Conservation (phyloP, 2,113 vertebrate genomes). For the Sander lucioperca region DNA sequence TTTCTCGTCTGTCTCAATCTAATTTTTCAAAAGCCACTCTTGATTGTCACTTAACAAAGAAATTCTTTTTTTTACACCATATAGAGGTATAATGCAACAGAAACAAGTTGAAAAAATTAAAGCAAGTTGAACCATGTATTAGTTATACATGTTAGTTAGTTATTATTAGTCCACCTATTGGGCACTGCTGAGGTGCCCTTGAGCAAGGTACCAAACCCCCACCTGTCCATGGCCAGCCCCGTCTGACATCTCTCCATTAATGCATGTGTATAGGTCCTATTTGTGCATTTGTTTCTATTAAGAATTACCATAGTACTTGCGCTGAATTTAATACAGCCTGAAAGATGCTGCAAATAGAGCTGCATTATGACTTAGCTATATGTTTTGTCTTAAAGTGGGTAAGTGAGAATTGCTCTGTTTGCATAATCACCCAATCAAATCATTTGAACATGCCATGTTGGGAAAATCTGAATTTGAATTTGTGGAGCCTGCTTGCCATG, state of each 20-base stretch:
- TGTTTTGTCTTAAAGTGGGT: neutral
- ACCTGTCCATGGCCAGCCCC: too few relatives aligned
- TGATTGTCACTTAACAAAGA: conserved; percentile 56
- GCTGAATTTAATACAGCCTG: neutral
- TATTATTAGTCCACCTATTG: too few relatives aligned
- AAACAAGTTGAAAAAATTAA: neutral
- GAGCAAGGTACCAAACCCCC: too few relatives aligned
- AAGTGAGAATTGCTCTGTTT: neutral
- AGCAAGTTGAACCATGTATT: neutral
- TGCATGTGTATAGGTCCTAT: too few relatives aligned
- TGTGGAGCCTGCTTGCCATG: neutral
- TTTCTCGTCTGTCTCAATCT: conserved; percentile 31
- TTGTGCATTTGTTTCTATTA: too few relatives aligned
- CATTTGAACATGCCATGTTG: neutral
- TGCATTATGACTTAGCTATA: neutral
- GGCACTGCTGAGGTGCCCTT: too few relatives aligned
- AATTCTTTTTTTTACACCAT: conserved; percentile 8
- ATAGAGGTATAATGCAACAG: neutral
- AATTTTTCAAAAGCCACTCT: conserved; percentile 48
- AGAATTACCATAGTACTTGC: neutral
- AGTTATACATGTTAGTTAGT: neutral
- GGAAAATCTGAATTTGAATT: neutral
- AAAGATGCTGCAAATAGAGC: neutral
- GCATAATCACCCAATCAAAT: neutral
- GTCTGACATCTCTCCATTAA: too few relatives aligned